These are phyloP conservation scores for Neogale vison DNA, from an alignment of 2,113 vertebrate genomes.

Conservation along the genomic window DNA sequence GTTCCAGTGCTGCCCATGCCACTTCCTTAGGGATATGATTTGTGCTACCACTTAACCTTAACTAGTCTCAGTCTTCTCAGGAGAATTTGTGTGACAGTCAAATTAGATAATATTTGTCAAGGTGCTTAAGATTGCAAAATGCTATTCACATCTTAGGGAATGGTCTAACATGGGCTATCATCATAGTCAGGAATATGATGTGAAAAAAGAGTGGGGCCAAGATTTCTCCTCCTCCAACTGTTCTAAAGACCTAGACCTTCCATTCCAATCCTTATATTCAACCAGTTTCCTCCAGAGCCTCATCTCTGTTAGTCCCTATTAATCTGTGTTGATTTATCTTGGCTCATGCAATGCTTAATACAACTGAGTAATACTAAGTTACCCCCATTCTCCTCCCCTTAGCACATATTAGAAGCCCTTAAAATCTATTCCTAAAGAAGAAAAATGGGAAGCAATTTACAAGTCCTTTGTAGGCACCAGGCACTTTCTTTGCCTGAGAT, in stretches of 20 bases:
- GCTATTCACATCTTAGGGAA: background rate
- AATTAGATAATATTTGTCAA: background rate
- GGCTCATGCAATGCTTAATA: background rate
- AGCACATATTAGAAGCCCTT: background rate
- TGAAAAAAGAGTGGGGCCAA: background rate
- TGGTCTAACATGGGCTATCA: background rate
- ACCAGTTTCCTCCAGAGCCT: background rate
- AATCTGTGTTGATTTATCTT: background rate
- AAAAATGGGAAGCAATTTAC: slow-evolving; percentile 35
- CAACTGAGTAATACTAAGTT: background rate
- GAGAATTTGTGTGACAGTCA: background rate
- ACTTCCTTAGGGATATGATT: background rate
- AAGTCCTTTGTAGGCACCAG: slow-evolving; percentile 8
- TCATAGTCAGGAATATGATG: background rate
- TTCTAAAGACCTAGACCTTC: background rate
- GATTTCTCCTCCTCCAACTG: background rate
- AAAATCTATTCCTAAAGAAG: slow-evolving; percentile 35
- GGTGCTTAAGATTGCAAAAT: background rate
- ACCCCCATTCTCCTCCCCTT: background rate
- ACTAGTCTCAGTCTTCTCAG: background rate
- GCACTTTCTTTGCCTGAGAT: slow-evolving; percentile 34
- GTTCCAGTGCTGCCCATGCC: background rate
- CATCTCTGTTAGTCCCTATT: background rate
- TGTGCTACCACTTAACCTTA: background rate
- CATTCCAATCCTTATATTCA: background rate